Conservation (phyloP, 1,140 invertebrate genomes). For the Metopolophium dirhodum region DNA sequence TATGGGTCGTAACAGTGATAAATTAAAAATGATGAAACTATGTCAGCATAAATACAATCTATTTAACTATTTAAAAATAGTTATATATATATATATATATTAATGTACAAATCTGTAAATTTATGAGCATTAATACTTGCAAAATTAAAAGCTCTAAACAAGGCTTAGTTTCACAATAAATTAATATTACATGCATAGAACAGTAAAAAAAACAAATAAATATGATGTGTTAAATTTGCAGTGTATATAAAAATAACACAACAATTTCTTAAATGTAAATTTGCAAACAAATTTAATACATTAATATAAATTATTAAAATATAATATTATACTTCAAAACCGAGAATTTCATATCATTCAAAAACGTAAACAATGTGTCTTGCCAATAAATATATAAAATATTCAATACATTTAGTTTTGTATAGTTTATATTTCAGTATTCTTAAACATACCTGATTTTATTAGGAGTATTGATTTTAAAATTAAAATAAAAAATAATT, state of each 20-base stretch:
- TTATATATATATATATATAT: background rate
- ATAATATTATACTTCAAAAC: background rate
- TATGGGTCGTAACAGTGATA: background rate
- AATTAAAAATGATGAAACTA: background rate
- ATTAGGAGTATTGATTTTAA: conserved; percentile 10
- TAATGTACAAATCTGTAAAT: background rate
- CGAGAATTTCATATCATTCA: background rate
- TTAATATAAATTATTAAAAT: conserved; percentile 2
- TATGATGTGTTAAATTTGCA: background rate
- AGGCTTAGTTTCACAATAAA: background rate
- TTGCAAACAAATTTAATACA: background rate
- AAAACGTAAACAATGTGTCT: background rate
- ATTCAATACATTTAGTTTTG: background rate
- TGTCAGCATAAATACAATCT: background rate
- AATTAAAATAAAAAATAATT: conserved; percentile 2
- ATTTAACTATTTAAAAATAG: background rate
- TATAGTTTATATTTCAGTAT: background rate
- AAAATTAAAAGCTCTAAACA: background rate
- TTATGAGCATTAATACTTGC: background rate
- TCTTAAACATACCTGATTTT: background rate
- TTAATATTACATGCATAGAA: background rate
- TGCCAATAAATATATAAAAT: background rate
- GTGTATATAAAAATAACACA: background rate
- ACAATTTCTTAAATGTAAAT: background rate
- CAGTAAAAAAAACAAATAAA: background rate